Base-by-base conservation (phyloP, 1,140 invertebrate genomes). In the Nilaparvata lugens region DNA sequence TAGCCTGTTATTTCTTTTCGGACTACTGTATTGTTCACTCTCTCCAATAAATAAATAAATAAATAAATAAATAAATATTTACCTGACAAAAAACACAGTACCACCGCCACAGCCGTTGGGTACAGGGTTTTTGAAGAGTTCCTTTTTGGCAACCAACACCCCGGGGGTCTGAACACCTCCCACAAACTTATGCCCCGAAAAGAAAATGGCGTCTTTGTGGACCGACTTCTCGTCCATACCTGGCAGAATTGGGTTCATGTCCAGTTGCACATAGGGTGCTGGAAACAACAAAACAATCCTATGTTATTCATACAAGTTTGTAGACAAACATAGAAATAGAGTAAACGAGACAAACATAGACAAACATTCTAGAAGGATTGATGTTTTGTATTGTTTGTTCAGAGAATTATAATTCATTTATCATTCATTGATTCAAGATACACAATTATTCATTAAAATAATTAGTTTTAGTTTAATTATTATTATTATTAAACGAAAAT, bases 101-200 rank as follows among this genome's bases (percentile, higher is more conserved):
- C 83, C 83, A 9, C 82, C 83, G n/a, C 82, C 82, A 66, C 75
- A 74, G 16, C 74, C 75, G 59, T 78, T 73, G 2, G 82, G 82
- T 9, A 78, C 71, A 2, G 66, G 61, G 67, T 79, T 80, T 58
- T 73, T 71, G 66, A 87, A 84, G 6, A 88, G 64, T 4, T 71
- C 68, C 70, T 85, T 86, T 71, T 87, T 87, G 9, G 82, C 84
- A 43, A 87, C 72, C 38, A 88, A 68, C 60, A 88, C 76, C 56
- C 83, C 86, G 5, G 92, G 91, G 13, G 91, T 91, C 69, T 92
- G 88, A 0, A 91, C 84, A 7, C 93, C 93, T 1, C 93, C 93
- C 42, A 93, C 79, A 72, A 95, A 94, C 71, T 95, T 95, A 75
- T 94, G 91, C 35, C 88, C 85, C 24, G 91, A 91, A 69, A 95